Base-by-base conservation (phyloP, 1,140 invertebrate species). In the Cecropterus lyciades region DNA sequence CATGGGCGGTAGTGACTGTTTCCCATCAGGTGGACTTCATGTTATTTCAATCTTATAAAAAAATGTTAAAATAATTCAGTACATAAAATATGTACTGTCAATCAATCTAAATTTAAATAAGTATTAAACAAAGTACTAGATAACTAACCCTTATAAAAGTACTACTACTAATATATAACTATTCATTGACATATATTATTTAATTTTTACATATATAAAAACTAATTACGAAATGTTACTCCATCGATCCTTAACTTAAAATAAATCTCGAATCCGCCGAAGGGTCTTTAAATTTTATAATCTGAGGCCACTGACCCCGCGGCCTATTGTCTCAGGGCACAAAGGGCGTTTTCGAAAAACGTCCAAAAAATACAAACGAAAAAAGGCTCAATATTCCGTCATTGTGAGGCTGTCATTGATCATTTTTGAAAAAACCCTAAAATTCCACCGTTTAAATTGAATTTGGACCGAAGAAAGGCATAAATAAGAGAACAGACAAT, bases 361-460 rank as follows among this genome's bases (percentile, higher is more conserved):
- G 43, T 42, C 49, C 51, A 72, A 80, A 80, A 77, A 65, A 66
- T 13, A 48, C 45, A 3, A 40, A 13, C 33, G 51, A 72, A 74
- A 72, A 30, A 77, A 67, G 67, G 55, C 70, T 66, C 72, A 67
- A 80, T 80, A 78, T 82, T 84, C 74, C 72, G 57, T 84, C 80
- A 84, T 82, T 84, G 82, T 84, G 73, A 72, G 71, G 51, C 77
- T 84, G 82, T 81, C 82, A 80, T 81, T 84, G 80, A 82, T 84
- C 82, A 84, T 84, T 84, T 84, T 79, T 77, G 72, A 75, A 78
- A 84, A 84, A 80, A 63, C 52, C 66, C 66, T 65, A 46, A 73
- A 79, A 82, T 77, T 79, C 76, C 74, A 13, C 55, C 60, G 53
- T 60, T 69, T 65, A 79, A 81, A 80, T 82, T 80, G 75, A 77